Conservation (phyloP, 1,140 invertebrate species). For the Helicoverpa armigera region DNA sequence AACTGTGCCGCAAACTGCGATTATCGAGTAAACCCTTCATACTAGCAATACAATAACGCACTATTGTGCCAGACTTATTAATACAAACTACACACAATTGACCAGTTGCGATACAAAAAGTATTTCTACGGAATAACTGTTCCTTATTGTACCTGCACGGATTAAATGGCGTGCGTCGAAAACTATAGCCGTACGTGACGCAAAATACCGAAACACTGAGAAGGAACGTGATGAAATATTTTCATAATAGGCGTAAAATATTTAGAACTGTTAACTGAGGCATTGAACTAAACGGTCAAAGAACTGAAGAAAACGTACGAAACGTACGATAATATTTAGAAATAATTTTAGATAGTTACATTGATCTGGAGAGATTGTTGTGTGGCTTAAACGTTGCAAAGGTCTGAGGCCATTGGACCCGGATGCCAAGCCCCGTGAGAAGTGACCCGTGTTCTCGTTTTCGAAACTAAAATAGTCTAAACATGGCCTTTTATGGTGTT, state of each 20-base stretch:
- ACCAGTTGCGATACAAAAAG: constrained; percentile 27
- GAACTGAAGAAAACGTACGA: too few relatives aligned
- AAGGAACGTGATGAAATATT: constrained; percentile 25
- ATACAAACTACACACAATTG: neutral
- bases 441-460: neutral
- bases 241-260: neutral
- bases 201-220: constrained; percentile 10
- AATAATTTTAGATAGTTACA: too few relatives aligned
- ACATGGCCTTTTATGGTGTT: neutral
- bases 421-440: constrained; percentile 33
- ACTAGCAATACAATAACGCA: constrained; percentile 18
- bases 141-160: constrained; percentile 3
- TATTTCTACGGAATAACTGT: constrained; percentile 19
- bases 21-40: constrained; percentile 18
- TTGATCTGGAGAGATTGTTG: constrained; percentile 12
- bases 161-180: constrained; percentile 38
- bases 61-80: constrained; percentile 17
- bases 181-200: constrained; percentile 25
- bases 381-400: neutral
- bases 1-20: constrained; percentile 29
- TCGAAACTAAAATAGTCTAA: constrained; percentile 4
- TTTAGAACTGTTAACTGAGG: neutral
- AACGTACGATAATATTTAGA: too few relatives aligned
- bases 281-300: neutral
- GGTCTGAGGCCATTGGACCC: constrained; percentile 32